Evolutionary conservation across 2,113 vertebrate genomes (phyloP), one percentile per base, ranked within the genome.

Genomic region (Oophaga pumilio): DNA sequence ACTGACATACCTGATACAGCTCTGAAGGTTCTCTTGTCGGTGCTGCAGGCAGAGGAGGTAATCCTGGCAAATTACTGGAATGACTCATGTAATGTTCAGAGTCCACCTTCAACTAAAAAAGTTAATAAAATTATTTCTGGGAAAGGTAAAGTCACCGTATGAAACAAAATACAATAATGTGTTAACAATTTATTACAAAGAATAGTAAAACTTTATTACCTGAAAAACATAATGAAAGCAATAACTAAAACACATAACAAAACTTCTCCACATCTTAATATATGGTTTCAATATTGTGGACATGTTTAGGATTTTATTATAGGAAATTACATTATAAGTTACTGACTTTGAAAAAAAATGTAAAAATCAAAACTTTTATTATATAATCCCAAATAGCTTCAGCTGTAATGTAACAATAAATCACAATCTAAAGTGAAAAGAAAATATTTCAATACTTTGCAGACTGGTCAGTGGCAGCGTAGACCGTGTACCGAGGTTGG

Each of bases 1-100:
- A 8, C 62, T 50, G 33, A 88, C 93, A 17, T 85, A 97, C 97
- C 95, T 96, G 87, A 89, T 94, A 92, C 15, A 94, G 15, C 28
- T 93, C 93, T 74, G 95, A 94, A 0, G 95, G 89, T n/a, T 90
- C 88, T 81, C 79, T 89, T 6, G 89, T 28, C 24, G 87, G 66
- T 73, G 92, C n/a, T 76, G 69, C 8, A 6, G 88, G 93, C 1
- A 90, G 86, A 76, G 92, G 90, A 0, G 93, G 93, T 22, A 94
- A 90, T 52, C 94, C 90, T 0, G 89, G 88, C 50, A 88, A 78
- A 18, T 0, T 49, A 69, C 90, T 92, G 8, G 77, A 88, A 33
- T 89, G 87, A 91, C 93, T 96, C 94, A 94, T 94, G 52, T 93
- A 94, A 89, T 85, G 90, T 64, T 90, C 86, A 0, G 95, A 94